phyloP scores from a whole-genome alignment of 2,113 vertebrate genomes.

The Euleptes europaea region DNA sequence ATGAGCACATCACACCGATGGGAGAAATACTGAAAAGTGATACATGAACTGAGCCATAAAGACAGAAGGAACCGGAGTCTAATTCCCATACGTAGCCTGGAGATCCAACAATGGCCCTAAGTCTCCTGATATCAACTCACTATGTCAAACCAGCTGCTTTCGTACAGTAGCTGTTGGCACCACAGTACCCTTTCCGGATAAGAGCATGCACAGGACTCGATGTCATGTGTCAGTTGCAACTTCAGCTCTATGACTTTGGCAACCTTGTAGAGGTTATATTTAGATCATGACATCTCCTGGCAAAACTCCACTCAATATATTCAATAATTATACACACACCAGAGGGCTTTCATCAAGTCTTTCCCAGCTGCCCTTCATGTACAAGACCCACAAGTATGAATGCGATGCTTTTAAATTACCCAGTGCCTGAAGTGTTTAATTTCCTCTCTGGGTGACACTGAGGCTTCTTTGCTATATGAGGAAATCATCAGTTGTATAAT shows the following conservation, averaged over 20 bases:
- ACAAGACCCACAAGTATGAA: conserved; percentile 38
- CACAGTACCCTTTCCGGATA: not conserved
- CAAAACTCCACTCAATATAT: conserved; percentile 27
- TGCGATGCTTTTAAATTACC: conserved; percentile 51
- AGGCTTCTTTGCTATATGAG: conserved; percentile 49
- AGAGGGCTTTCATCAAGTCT: conserved; percentile 24
- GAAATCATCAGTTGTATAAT: conserved; percentile 60
- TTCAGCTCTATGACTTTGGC: conserved; percentile 14
- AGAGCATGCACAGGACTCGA: conserved; percentile 6
- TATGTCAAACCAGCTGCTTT: not conserved
- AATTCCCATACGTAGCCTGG: not conserved
- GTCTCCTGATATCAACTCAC: not conserved
- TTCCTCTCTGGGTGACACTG: conserved; percentile 64
- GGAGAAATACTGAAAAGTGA: too few relatives aligned
- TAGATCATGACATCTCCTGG: conserved; percentile 41
- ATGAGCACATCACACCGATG: too few relatives aligned
- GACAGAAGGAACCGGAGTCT: not conserved
- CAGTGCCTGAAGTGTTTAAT: conserved; percentile 49
- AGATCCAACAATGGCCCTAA: not conserved
- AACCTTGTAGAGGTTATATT: conserved; percentile 44
- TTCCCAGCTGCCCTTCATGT: conserved; percentile 45
- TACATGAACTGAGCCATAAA: too few relatives aligned
- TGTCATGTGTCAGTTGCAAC: conserved; percentile 39
- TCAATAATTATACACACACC: conserved; percentile 46
- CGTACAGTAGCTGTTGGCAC: conserved; percentile 37